Conservation (phyloP, 2,797 vertebrate genomes). For the Cirrhinus molitorella region DNA sequence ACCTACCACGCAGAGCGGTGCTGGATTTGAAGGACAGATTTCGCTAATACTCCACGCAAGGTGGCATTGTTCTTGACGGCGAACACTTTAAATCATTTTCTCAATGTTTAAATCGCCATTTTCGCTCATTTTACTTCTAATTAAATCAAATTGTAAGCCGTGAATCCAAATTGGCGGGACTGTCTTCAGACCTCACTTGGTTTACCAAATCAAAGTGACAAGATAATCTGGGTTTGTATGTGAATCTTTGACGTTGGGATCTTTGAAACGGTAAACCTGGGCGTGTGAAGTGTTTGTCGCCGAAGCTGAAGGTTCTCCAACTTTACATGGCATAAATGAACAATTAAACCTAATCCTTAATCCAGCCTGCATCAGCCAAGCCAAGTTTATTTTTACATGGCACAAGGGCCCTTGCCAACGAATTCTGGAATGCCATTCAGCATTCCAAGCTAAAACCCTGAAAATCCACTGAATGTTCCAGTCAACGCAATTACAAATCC, state of each 20-base stretch:
- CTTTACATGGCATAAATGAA: slow-evolving; percentile 54
- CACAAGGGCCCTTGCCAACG: slow-evolving; percentile 60
- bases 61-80: slow-evolving; percentile 19
- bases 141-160: slow-evolving; percentile 61
- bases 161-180: slow-evolving; percentile 43
- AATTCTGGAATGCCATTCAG: slow-evolving; percentile 66
- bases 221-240: slow-evolving; percentile 52
- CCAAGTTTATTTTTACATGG: slow-evolving; percentile 62
- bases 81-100: slow-evolving; percentile 37
- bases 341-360: slow-evolving; percentile 67
- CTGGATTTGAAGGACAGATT: slow-evolving; percentile 49
- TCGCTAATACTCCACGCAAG: slow-evolving; percentile 19
- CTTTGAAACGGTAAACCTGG: slow-evolving; percentile 45
- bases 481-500: slow-evolving; percentile 68
- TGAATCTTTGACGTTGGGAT: slow-evolving; percentile 35
- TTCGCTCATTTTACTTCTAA: slow-evolving; percentile 54
- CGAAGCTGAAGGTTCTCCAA: slow-evolving; percentile 51
- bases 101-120: slow-evolving; percentile 40
- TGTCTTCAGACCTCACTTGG: slow-evolving; percentile 46
- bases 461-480: slow-evolving; percentile 66
- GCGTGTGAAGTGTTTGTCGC: slow-evolving; percentile 47
- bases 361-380: slow-evolving; percentile 57
- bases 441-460: slow-evolving; percentile 63
- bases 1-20: slow-evolving; percentile 28
- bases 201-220: slow-evolving; percentile 58